phyloP scores from a whole-genome alignment of 2,888 invertebrate species.

The Nemotelus nigrinus region DNA sequence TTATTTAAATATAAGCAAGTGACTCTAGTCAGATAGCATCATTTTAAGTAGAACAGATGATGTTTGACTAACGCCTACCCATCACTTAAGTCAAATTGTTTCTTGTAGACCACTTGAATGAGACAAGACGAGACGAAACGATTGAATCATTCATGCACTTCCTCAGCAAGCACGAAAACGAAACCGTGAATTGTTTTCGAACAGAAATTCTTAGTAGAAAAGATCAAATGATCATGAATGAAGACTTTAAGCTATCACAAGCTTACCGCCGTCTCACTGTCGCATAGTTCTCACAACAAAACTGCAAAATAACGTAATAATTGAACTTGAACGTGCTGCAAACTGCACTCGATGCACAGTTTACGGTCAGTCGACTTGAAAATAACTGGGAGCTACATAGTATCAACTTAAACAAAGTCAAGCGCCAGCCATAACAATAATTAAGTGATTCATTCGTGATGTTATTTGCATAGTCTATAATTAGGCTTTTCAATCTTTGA shows the following conservation, averaged over 20 bases:
- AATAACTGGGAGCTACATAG: not conserved
- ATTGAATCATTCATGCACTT: too few relatives aligned
- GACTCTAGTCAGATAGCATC: not conserved
- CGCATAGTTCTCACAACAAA: not conserved
- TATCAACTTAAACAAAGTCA: not conserved
- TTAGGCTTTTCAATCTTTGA: not conserved
- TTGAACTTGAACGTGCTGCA: slow-evolving; percentile 25
- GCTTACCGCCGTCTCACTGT: too few relatives aligned
- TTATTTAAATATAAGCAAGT: slow-evolving; percentile 38
- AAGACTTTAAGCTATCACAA: too few relatives aligned
- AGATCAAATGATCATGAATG: too few relatives aligned
- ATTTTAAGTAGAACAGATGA: slow-evolving; percentile 24
- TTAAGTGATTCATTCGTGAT: slow-evolving; percentile 4
- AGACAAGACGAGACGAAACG: too few relatives aligned
- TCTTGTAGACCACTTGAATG: not conserved
- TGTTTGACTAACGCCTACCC: slow-evolving; percentile 31
- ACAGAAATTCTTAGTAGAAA: too few relatives aligned
- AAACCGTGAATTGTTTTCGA: too few relatives aligned
- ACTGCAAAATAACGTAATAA: not conserved
- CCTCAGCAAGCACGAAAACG: too few relatives aligned
- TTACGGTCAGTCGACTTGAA: not conserved
- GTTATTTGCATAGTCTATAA: slow-evolving; percentile 13
- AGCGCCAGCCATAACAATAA: slow-evolving; percentile 7
- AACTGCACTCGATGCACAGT: slow-evolving; percentile 3
- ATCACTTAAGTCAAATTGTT: slow-evolving; percentile 16